Base-by-base conservation (phyloP, 30 jellyfish, hydroid and myxozoan genomes). In the Pelagia noctiluca region DNA sequence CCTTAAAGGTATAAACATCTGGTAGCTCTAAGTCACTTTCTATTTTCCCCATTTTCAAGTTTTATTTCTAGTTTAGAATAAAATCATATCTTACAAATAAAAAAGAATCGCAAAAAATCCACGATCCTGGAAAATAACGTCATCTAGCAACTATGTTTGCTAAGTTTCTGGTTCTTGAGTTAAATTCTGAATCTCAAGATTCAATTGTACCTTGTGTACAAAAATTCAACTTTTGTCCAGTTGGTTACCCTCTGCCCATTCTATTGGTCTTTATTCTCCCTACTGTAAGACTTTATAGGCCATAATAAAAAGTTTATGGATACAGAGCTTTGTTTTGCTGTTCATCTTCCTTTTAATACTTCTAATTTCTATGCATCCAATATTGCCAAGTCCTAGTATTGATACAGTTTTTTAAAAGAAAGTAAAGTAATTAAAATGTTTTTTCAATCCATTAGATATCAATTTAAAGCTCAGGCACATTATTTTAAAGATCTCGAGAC, bases 91-190 rank as follows among this genome's bases (percentile, higher is more conserved):
- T 52, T 52, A 5, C 16, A 52, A 52, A 52, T 52, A 52, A 4
- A 52, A 52, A 52, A 2, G 21, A 52, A 5, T 52, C 30, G 68
- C 12, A 52, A 52, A 52, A 52, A 10, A 52, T 52, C 68, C 26
- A 30, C 68, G 30, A 52, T 52, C 26, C 4, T 52, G 68, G 68
- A 52, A 52, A 52, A 19, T 52, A 30, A 52, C 68, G 12, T 52
- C 68, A 52, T 8, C 28, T 19, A 30, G 68, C 68, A 52, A 52
- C 68, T 30, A 52, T 52, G 68, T 52, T 52, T 25, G 28, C 68
- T 52, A 52, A 52, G 21, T 52, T 52, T 52, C 68, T 52, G 68
- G 68, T 52, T 52, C 68, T 52, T 52, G 68, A 52, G 68, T 10
- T n/a, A 52, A 52, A 52, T 52, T 52, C 68, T 52, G 68, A 52